A percentile compares a stretch with the other conserved stretches of the same genome.
Conservation (phyloP, 2,113 vertebrate genomes). For the Cichladusa arquata region DNA sequence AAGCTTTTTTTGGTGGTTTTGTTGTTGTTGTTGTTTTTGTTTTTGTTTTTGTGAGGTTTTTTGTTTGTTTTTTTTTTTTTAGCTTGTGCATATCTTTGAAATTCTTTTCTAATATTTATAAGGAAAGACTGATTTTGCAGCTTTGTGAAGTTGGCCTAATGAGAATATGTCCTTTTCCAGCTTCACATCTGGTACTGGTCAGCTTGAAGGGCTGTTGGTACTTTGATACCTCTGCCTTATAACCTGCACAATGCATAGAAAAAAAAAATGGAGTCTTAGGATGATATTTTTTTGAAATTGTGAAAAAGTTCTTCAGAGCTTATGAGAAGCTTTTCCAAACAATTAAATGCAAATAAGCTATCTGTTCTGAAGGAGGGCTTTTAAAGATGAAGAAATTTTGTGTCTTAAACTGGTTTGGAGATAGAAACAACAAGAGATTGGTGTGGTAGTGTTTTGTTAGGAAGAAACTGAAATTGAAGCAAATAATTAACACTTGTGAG, state of each 20-base stretch:
- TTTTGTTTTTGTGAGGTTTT: no score
- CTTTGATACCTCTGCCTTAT: neutral
- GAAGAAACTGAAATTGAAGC: neutral
- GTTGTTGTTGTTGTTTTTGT: no score
- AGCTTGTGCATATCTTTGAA: neutral
- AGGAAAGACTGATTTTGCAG: neutral
- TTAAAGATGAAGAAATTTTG: neutral
- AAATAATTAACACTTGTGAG: neutral
- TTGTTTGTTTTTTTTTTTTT: neutral
- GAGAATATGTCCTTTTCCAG: neutral
- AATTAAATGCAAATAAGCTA: neutral
- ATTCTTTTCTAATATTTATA: neutral
- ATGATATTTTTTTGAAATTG: neutral
- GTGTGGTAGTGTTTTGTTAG: neutral
- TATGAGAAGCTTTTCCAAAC: neutral
- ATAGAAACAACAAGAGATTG: neutral
- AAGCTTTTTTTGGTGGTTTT: no score
- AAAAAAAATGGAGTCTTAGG: neutral
- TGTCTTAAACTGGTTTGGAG: neutral
- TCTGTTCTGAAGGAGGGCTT: neutral
- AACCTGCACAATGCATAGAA: neutral
- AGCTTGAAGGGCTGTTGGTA: neutral
- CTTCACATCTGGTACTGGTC: neutral
- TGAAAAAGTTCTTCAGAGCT: neutral
- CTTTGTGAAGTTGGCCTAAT: neutral